These are phyloP conservation scores for Lepidocyrtoides sp. DNA, from an alignment of 2,888 invertebrate genomes.

Conservation along the genomic window DNA sequence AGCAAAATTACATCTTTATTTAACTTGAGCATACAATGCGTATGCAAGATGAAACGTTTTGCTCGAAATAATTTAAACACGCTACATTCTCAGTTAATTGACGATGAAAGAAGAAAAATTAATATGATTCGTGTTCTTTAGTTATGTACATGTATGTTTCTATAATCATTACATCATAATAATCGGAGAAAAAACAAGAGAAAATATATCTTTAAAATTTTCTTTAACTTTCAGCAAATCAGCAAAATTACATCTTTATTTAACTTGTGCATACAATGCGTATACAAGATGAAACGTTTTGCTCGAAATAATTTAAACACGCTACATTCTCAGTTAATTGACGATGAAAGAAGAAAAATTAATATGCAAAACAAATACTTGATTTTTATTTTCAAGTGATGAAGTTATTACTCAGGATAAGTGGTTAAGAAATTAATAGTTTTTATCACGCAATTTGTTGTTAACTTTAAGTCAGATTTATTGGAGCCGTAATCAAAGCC, in stretches of 20 bases:
- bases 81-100: background rate
- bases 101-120: background rate
- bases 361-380: background rate
- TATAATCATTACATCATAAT: too few species aligned
- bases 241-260: background rate
- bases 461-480: background rate
- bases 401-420: background rate
- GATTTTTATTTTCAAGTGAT: background rate
- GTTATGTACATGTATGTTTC: too few species aligned
- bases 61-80: constrained; percentile 27
- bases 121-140: constrained; percentile 16
- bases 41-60: constrained; percentile 2
- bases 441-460: background rate
- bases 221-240: background rate
- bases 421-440: background rate
- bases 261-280: background rate
- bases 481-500: background rate
- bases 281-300: constrained; percentile 5
- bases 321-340: background rate
- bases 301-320: constrained; percentile 27
- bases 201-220: background rate
- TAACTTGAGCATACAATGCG: background rate
- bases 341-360: background rate
- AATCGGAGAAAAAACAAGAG: background rate
- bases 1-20: background rate